A percentile compares a stretch with the other conserved stretches of the same genome.
Conservation (phyloP, 1,140 invertebrate genomes). For the Medauroidea extradentata region DNA sequence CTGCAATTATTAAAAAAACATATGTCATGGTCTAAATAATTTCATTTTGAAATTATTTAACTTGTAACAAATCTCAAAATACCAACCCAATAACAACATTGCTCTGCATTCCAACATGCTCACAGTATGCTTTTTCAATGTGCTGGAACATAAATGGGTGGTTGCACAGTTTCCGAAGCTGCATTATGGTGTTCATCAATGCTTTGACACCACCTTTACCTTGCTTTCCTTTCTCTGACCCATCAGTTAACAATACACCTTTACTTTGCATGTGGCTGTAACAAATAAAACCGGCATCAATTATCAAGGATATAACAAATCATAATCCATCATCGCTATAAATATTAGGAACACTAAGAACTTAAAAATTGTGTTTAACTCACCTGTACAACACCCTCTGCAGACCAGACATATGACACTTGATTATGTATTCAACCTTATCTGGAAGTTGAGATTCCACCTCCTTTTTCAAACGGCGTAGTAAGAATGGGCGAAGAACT, state of each 20-base stretch:
- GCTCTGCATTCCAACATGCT: constrained; percentile 40
- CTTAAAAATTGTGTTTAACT: constrained; percentile 7
- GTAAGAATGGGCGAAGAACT: constrained; percentile 62
- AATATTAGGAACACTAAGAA: too few species aligned
- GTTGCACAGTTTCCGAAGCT: constrained; percentile 68
- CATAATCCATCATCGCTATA: too few species aligned
- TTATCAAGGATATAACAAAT: constrained; percentile 2
- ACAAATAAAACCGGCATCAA: neutral
- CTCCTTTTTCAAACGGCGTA: constrained; percentile 65
- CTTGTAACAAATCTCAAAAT: neutral
- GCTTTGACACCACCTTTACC: constrained; percentile 56
- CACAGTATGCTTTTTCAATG: constrained; percentile 61
- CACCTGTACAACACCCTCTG: constrained; percentile 56
- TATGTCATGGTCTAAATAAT: neutral
- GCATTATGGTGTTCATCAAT: constrained; percentile 70
- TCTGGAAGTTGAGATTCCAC: constrained; percentile 68
- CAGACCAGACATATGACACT: constrained; percentile 67
- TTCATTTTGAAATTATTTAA: constrained; percentile 4
- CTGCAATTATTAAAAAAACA: constrained; percentile 21
- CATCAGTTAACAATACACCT: constrained; percentile 58
- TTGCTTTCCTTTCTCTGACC: constrained; percentile 52
- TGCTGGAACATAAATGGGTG: constrained; percentile 71
- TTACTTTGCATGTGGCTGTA: constrained; percentile 58
- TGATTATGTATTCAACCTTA: constrained; percentile 68
- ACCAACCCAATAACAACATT: constrained; percentile 44